A percentile compares a stretch with the other conserved stretches of the same genome.
Evolutionary conservation across 2,888 invertebrate species (phyloP).

Genomic region (Oxycera nigricornis): DNA sequence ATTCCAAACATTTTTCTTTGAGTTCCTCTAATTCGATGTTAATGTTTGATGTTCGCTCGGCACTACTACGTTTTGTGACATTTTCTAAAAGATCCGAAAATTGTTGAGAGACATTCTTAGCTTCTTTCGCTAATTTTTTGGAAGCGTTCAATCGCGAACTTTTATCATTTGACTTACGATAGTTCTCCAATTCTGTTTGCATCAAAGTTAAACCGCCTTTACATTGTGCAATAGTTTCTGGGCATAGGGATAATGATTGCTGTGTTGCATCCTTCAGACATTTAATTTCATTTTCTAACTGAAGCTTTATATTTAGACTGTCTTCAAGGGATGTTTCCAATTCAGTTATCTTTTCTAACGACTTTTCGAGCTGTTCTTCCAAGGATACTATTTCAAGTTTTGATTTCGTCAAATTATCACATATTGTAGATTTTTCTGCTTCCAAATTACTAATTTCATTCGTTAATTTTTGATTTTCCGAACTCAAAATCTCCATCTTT

Average conservation of each 20-base stretch:
- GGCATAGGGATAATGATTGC: background rate
- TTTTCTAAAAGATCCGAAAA: conserved; percentile 56
- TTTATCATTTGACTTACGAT: conserved; percentile 58
- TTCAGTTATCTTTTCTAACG: conserved; percentile 21
- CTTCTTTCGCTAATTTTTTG: conserved; percentile 60
- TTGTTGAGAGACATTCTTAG: conserved; percentile 57
- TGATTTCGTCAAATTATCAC: conserved; percentile 62
- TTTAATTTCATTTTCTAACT: conserved; percentile 45
- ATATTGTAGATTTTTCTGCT: conserved; percentile 64
- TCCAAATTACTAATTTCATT: conserved; percentile 64
- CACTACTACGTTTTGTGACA: conserved; percentile 24
- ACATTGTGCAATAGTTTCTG: conserved; percentile 50
- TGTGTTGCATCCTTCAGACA: conserved; percentile 19
- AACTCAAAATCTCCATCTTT: conserved; percentile 69
- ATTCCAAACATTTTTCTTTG: conserved; percentile 53
- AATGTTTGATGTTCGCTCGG: background rate
- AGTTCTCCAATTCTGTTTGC: conserved; percentile 58
- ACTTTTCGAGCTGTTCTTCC: conserved; percentile 39
- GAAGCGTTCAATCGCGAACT: conserved; percentile 58
- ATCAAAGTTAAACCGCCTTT: conserved; percentile 56
- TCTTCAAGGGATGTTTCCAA: conserved; percentile 50
- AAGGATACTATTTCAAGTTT: conserved; percentile 62
- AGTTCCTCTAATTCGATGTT: conserved; percentile 50
- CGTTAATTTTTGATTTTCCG: conserved; percentile 68
- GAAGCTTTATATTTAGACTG: conserved; percentile 38